Percentiles rank a stretch among this genome's conserved stretches.
These are phyloP conservation scores for Achatina immaculata DNA, from an alignment of 1,140 invertebrate genomes.

Conservation along the genomic window DNA sequence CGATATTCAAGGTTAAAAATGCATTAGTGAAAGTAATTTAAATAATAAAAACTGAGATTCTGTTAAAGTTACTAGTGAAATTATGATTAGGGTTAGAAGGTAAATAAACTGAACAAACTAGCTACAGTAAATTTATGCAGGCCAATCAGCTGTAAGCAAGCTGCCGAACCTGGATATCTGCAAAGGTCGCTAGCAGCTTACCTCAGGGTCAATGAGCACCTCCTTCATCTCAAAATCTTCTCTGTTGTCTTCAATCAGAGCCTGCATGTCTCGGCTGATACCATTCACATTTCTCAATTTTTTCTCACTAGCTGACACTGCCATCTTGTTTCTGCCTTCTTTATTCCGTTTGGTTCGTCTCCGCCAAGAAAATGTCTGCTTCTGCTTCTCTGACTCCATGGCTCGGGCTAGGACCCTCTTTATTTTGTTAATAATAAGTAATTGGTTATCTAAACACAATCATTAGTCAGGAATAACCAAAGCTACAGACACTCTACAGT, in stretches of 20 bases:
- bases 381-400: slow-evolving; percentile 51
- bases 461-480: too few relatives aligned
- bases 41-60: neutral
- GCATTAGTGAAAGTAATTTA: too few relatives aligned
- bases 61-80: neutral
- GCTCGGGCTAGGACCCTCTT: slow-evolving; percentile 62
- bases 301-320: slow-evolving; percentile 8
- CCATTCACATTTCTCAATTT: slow-evolving; percentile 58
- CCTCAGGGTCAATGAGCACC: slow-evolving; percentile 41
- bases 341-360: slow-evolving; percentile 50
- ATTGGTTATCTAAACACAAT: neutral
- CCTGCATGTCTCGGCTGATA: slow-evolving; percentile 52
- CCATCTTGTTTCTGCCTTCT: slow-evolving; percentile 35
- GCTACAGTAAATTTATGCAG: slow-evolving; percentile 13
- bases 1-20: neutral
- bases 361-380: slow-evolving; percentile 50
- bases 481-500: too few relatives aligned
- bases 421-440: neutral
- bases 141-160: slow-evolving; percentile 15
- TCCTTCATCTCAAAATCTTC: slow-evolving; percentile 50
- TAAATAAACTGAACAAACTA: too few relatives aligned
- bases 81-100: neutral
- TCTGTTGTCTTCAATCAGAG: slow-evolving; percentile 47
- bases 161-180: neutral
- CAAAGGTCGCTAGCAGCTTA: slow-evolving; percentile 34